Evolutionary conservation across 2,113 vertebrate species (phyloP).

Genomic region (Mustela lutreola): DNA sequence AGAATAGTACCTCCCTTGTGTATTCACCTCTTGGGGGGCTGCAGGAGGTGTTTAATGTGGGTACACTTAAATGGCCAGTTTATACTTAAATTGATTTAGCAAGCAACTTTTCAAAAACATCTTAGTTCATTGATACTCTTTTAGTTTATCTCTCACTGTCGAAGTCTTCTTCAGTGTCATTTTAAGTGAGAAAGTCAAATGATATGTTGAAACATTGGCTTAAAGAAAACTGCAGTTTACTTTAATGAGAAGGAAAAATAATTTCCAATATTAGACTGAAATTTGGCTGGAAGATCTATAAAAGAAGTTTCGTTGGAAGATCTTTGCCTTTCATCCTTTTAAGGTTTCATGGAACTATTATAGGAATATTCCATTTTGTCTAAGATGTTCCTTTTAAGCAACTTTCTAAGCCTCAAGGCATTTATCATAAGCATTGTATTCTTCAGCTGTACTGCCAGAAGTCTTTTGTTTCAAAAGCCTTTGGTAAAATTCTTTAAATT

Average conservation of each 20-base stretch:
- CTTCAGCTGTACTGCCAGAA: slow-evolving; percentile 8
- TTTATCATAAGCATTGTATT: slow-evolving; percentile 55
- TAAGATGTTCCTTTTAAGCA: slow-evolving; percentile 57
- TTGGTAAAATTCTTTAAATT: slow-evolving; percentile 75
- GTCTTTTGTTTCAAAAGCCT: slow-evolving; percentile 49
- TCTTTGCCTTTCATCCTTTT: slow-evolving; percentile 58
- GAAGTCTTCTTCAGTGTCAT: slow-evolving; percentile 31
- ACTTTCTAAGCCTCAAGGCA: slow-evolving; percentile 53
- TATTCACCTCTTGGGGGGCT: not conserved
- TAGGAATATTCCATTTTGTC: slow-evolving; percentile 64
- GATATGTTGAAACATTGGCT: slow-evolving; percentile 45
- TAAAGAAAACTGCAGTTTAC: slow-evolving; percentile 25
- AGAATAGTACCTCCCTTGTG: not conserved
- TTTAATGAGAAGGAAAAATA: slow-evolving; percentile 54
- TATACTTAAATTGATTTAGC: not conserved
- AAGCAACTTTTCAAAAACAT: not conserved
- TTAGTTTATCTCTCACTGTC: not conserved
- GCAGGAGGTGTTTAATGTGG: not conserved
- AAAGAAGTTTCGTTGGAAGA: not conserved
- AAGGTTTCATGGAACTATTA: slow-evolving; percentile 53
- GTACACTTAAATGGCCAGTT: not conserved
- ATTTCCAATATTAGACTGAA: slow-evolving; percentile 56
- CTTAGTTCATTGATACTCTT: not conserved
- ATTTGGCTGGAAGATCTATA: slow-evolving; percentile 27
- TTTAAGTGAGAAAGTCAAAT: slow-evolving; percentile 62